phyloP scores from a whole-genome alignment of 1,140 invertebrate genomes.

The Caenorhabditis remanei region DNA sequence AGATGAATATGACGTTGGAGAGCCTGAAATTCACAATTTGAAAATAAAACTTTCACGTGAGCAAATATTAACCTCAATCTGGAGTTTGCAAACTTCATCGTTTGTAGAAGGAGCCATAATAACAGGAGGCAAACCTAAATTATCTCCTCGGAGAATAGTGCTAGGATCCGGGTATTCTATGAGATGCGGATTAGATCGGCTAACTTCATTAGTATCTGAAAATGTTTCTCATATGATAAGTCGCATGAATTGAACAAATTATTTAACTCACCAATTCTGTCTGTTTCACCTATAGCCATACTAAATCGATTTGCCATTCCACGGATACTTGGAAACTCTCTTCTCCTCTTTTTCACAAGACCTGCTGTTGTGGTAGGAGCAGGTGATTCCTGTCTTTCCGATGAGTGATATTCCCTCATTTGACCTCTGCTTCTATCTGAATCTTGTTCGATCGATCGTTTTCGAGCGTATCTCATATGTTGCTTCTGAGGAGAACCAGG shows the following conservation, averaged over 20 bases:
- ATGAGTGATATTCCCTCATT: constrained; percentile 13
- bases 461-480: constrained; percentile 1
- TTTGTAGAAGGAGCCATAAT: constrained; percentile 30
- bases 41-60: background rate
- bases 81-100: constrained; percentile 38
- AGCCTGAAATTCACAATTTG: background rate
- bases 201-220: constrained; percentile 20
- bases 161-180: constrained; percentile 34
- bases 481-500: background rate
- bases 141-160: background rate
- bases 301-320: constrained; percentile 42
- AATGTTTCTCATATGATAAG: background rate
- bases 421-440: background rate
- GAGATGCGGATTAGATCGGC: constrained; percentile 27
- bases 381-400: background rate
- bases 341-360: constrained; percentile 21
- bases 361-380: constrained; percentile 25
- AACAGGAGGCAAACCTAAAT: background rate
- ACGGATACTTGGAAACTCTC: constrained; percentile 32
- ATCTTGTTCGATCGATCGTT: background rate
- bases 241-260: background rate
- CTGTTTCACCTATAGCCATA: constrained; percentile 10
- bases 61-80: background rate
- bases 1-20: constrained; percentile 47
- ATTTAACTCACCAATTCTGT: constrained; percentile 11